These are phyloP conservation scores for Synanthedon tipuliformis DNA, from an alignment of 2,888 invertebrate species.

Conservation along the genomic window DNA sequence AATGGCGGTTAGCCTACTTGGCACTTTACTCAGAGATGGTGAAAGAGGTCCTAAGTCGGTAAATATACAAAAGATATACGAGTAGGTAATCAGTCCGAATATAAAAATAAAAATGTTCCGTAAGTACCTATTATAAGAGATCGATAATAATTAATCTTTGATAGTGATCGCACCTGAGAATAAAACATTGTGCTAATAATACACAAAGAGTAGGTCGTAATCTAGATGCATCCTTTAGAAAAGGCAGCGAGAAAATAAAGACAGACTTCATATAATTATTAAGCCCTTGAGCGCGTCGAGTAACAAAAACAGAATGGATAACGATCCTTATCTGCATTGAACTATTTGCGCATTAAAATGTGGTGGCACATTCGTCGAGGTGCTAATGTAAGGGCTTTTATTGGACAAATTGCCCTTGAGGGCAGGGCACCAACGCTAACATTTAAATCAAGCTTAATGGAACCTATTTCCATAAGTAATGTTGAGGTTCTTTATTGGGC, in stretches of 20 bases:
- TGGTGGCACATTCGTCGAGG: slow-evolving; percentile 12
- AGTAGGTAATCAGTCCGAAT: no score
- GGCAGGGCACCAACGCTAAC: slow-evolving; percentile 45
- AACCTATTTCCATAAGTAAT: slow-evolving; percentile 51
- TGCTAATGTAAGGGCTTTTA: slow-evolving; percentile 31
- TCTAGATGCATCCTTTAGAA: not conserved
- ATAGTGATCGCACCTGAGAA: no score
- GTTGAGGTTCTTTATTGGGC: slow-evolving; percentile 13
- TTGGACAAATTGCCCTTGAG: slow-evolving; percentile 46
- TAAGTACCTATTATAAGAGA: no score
- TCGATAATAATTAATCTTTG: no score
- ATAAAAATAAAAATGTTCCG: no score
- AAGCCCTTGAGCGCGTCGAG: slow-evolving; percentile 12
- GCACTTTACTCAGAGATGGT: no score
- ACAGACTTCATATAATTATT: slow-evolving; percentile 16
- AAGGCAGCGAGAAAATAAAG: slow-evolving; percentile 2
- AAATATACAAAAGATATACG: no score
- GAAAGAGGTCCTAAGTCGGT: no score
- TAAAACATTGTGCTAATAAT: no score
- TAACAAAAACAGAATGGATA: slow-evolving; percentile 34
- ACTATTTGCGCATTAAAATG: slow-evolving; percentile 38
- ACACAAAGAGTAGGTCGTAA: no score
- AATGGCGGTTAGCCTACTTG: no score
- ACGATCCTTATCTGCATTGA: slow-evolving; percentile 35
- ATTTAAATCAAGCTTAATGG: slow-evolving; percentile 64